Percentiles rank a stretch among this genome's conserved stretches.
These are phyloP conservation scores for Hypsibius dujardini DNA, from an alignment of 1,140 invertebrate species.

Conservation along the genomic window DNA sequence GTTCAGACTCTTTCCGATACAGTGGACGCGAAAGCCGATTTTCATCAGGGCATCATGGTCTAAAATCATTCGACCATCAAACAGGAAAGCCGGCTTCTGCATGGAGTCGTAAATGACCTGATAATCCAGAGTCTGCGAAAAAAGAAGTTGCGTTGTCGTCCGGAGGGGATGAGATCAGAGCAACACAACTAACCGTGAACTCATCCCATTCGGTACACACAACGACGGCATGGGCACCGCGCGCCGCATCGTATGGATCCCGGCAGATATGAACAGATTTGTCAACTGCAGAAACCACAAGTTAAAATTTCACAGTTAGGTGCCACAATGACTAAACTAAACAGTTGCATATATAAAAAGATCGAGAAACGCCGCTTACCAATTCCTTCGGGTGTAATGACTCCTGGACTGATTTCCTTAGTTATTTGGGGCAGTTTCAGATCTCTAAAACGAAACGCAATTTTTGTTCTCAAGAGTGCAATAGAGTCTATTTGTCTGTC, in stretches of 20 bases:
- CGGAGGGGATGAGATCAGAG: constrained; percentile 20
- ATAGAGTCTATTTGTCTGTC: too few species aligned
- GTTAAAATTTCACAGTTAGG: too few species aligned
- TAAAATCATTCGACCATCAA: constrained; percentile 88
- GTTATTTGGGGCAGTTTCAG: constrained; percentile 19
- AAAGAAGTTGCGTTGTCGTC: constrained; percentile 10
- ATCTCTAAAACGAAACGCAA: too few species aligned
- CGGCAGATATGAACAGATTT: constrained; percentile 49
- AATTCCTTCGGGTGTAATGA: neutral
- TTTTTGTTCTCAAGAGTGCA: too few species aligned
- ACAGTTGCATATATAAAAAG: neutral
- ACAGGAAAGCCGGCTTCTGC: constrained; percentile 96
- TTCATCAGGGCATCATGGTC: constrained; percentile 61
- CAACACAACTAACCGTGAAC: constrained; percentile 49
- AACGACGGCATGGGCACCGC: constrained; percentile 76
- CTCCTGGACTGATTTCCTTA: constrained; percentile 24
- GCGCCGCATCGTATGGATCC: constrained; percentile 68
- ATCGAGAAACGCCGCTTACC: neutral
- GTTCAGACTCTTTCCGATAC: constrained; percentile 48
- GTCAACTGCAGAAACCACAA: constrained; percentile 25
- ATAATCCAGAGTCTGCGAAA: constrained; percentile 62
- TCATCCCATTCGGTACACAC: constrained; percentile 98
- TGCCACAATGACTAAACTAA: too few species aligned
- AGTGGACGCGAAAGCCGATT: constrained; percentile 91
- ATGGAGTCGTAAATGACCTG: constrained; percentile 70